phyloP scores from a whole-genome alignment of 2,888 invertebrate species.

The Drosophila macrospina region DNA sequence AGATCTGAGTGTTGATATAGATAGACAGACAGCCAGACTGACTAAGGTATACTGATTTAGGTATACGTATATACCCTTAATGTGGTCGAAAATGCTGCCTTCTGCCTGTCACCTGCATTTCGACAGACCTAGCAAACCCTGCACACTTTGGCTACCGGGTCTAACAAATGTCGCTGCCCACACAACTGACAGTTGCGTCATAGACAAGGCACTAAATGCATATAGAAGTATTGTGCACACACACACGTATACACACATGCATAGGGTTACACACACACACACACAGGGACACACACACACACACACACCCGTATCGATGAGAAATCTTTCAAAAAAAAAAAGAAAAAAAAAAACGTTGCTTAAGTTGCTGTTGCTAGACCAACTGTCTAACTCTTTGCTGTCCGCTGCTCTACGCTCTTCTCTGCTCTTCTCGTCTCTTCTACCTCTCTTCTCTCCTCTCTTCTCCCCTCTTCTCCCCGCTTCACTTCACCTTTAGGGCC shows the following conservation, averaged over 20 bases:
- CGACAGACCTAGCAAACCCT: too few species aligned
- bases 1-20: too few species aligned
- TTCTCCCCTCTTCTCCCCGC: not conserved
- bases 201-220: conserved; percentile 25
- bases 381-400: not conserved
- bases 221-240: conserved; percentile 19
- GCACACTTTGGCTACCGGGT: too few species aligned
- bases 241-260: not conserved
- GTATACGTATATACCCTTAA: too few species aligned
- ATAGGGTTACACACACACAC: not conserved
- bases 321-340: conserved; percentile 31
- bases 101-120: too few species aligned
- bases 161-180: conserved; percentile 1
- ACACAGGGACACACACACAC: not conserved
- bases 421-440: conserved; percentile 6
- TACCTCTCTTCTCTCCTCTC: too few species aligned
- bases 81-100: too few species aligned
- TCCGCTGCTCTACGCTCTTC: not conserved
- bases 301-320: conserved; percentile 23
- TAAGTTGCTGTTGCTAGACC: conserved; percentile 23
- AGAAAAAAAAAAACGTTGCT: conserved; percentile 28
- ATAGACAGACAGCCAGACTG: too few species aligned
- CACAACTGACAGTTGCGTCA: not conserved
- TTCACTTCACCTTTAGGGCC: conserved; percentile 20
- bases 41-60: too few species aligned